Base-by-base conservation (phyloP, 2,888 invertebrate species). In the Bellardia bayeri region DNA sequence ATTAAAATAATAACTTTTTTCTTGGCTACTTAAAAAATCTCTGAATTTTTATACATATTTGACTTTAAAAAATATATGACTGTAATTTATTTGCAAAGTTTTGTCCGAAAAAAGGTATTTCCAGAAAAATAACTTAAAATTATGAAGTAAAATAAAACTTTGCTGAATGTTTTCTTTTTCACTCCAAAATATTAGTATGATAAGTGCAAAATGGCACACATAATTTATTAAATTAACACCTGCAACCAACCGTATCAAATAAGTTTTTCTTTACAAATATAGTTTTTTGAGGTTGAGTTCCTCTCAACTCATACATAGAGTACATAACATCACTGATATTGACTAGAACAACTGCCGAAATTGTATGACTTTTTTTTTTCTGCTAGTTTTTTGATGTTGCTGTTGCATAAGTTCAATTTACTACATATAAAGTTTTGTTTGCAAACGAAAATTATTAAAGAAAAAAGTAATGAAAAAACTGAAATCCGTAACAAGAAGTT, bases 161-260 rank as follows among this genome's bases (percentile, higher is more conserved):
- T 68, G 49, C 30, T 69, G 33, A 68, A 75, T 58, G 16, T 64
- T 58, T 45, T 37, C 68, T 40, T 30, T 30, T 16, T 74, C 23
- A n/a, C 58, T 49, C 33, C 40, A 71, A 78, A 82, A 84, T 81
- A 74, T 81, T 74, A 49, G 76, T 80, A 75, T 87, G 85, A 87
- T 87, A 87, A 85, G 82, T 79, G 87, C 69, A 82, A 85, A 85
- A 85, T 82, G 82, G 69, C 75, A 85, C 79, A 87, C 75, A 87
- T 87, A 87, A 87, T 87, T 87, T 87, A 87, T 87, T 87, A 87
- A 87, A 87, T 87, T 87, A 87, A 87, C 87, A 87, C 87, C 87
- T 87, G 87, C 85, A 85, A 71, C 87, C 79, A 85, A 87, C 74
- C 82, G 16, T 85, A 87, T 79, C 82, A 85, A 87, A 87, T 75